Conservation (phyloP, 2,888 invertebrate genomes). For the Heliconius aoede region DNA sequence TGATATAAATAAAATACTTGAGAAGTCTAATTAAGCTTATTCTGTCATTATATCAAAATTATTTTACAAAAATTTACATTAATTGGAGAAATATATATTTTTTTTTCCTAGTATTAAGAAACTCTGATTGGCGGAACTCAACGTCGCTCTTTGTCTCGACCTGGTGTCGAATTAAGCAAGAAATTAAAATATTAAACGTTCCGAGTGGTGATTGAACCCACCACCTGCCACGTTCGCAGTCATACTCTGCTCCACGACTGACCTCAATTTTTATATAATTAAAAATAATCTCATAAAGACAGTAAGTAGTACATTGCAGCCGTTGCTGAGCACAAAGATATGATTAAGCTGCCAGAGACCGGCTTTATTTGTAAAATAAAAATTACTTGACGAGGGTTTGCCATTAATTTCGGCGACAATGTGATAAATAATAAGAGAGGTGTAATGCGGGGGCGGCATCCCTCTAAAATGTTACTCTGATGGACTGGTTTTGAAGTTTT, state of each 20-base stretch:
- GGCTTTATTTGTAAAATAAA: slow-evolving; percentile 80
- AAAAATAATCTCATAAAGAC: neutral
- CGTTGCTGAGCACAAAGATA: slow-evolving; percentile 66
- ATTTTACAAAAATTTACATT: too few species aligned
- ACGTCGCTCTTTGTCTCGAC: too few species aligned
- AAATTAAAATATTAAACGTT: too few species aligned
- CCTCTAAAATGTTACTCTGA: slow-evolving; percentile 67
- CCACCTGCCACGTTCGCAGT: too few species aligned
- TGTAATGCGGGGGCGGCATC: slow-evolving; percentile 76
- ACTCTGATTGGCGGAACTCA: too few species aligned
- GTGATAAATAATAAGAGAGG: slow-evolving; percentile 83
- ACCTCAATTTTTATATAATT: neutral
- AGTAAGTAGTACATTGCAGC: too few species aligned
- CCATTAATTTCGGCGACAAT: slow-evolving; percentile 82
- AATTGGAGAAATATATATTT: too few species aligned
- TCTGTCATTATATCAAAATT: neutral
- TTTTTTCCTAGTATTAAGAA: too few species aligned
- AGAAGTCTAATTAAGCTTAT: slow-evolving; percentile 10
- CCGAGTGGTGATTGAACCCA: too few species aligned
- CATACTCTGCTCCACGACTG: too few species aligned
- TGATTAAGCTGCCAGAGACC: slow-evolving; percentile 81
- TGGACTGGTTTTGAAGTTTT: slow-evolving; percentile 80
- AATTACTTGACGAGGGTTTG: slow-evolving; percentile 81
- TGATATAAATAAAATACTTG: slow-evolving; percentile 12
- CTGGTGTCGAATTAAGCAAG: too few species aligned